phyloP scores from a whole-genome alignment of 2,888 invertebrate genomes.

The Nemotelus nigrinus region DNA sequence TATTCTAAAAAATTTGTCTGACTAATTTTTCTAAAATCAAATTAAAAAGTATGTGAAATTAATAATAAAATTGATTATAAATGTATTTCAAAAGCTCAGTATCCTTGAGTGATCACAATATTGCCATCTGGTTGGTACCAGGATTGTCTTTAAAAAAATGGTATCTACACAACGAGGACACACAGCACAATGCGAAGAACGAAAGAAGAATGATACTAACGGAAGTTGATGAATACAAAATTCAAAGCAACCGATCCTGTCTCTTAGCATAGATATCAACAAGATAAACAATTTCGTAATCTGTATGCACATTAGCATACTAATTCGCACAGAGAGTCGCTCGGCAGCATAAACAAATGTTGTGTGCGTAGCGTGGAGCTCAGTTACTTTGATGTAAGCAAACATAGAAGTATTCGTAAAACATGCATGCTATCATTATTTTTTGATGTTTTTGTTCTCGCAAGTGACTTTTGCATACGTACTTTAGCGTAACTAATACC shows the following conservation, averaged over 20 bases:
- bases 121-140: too few species aligned
- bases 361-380: background rate
- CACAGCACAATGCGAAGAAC: background rate
- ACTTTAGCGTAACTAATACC: slow-evolving; percentile 10
- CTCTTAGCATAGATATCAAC: slow-evolving; percentile 20
- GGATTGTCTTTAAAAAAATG: too few species aligned
- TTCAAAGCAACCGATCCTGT: slow-evolving; percentile 14
- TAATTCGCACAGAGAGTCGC: slow-evolving; percentile 33
- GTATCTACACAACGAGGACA: too few species aligned
- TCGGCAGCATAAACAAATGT: background rate
- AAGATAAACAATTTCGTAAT: slow-evolving; percentile 41
- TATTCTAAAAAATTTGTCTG: too few species aligned
- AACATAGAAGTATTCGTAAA: background rate
- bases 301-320: slow-evolving; percentile 39
- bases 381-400: background rate
- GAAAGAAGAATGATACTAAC: background rate
- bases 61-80: too few species aligned
- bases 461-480: slow-evolving; percentile 6
- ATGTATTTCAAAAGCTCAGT: too few species aligned
- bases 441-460: background rate
- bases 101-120: too few species aligned
- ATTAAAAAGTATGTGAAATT: too few species aligned
- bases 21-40: too few species aligned
- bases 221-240: slow-evolving; percentile 35
- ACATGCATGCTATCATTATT: background rate